These are phyloP conservation scores for Sinocyclocheilus grahami DNA, from an alignment of 2,113 vertebrate species.

Conservation along the genomic window DNA sequence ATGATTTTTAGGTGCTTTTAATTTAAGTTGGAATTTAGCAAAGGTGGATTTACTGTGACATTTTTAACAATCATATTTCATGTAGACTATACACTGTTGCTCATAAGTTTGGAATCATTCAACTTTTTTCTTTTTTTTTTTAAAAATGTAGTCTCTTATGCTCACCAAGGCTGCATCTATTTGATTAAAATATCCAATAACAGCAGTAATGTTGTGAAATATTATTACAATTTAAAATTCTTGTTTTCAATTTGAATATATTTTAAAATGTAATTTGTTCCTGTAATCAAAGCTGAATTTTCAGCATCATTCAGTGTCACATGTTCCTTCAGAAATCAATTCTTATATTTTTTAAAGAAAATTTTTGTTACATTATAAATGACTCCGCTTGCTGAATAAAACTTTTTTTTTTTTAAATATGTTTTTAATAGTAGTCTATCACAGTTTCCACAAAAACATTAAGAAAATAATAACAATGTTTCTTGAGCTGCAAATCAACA, in stretches of 20 bases:
- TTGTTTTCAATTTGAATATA: too few species aligned
- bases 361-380: background rate
- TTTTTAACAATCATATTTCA: background rate
- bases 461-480: background rate
- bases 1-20: background rate
- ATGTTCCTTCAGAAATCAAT: background rate
- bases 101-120: background rate
- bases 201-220: background rate
- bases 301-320: too few species aligned
- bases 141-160: background rate
- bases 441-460: too few species aligned
- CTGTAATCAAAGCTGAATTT: background rate
- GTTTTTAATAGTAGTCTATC: too few species aligned
- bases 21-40: background rate
- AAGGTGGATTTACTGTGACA: background rate
- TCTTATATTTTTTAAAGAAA: background rate
- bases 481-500: background rate
- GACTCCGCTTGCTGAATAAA: background rate
- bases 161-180: background rate
- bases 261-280: background rate
- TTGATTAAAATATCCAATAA: too few species aligned
- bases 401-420: too few species aligned
- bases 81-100: background rate
- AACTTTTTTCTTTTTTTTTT: background rate
- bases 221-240: background rate